phyloP scores from a whole-genome alignment of 30 jellyfish, hydroid and myxozoan genomes.

The Turritopsis dohrnii region DNA sequence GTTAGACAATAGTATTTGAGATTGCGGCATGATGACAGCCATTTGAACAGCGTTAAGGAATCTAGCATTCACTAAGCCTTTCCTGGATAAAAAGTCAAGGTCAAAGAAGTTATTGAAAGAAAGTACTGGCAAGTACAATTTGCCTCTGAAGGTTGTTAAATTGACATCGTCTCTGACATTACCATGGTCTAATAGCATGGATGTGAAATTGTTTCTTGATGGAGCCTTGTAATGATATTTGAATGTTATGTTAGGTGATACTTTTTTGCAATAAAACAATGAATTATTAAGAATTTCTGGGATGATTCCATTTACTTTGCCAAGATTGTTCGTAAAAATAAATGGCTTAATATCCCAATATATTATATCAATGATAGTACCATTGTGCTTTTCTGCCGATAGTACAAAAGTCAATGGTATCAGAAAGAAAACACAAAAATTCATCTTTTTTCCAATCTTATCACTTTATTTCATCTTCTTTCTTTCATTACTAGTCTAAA shows the following conservation, averaged over 20 bases:
- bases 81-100: not conserved
- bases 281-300: not conserved
- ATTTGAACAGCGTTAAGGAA: not conserved
- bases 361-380: not conserved
- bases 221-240: not conserved
- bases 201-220: not conserved
- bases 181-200: not conserved
- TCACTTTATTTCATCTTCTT: not conserved
- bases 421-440: not conserved
- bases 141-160: not conserved
- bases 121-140: not conserved
- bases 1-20: not conserved
- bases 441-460: not conserved
- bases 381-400: not conserved
- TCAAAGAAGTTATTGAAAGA: not conserved
- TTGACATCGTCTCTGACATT: not conserved
- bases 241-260: not conserved
- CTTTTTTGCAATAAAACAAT: not conserved
- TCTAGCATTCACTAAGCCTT: not conserved
- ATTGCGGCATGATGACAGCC: not conserved
- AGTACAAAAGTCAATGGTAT: not conserved
- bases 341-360: conserved; percentile 4
- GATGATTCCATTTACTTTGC: not conserved
- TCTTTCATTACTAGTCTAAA: not conserved
- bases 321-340: not conserved